Evolutionary conservation across 2,113 vertebrate species (phyloP), one percentile per base, ranked within the genome.

Genomic region (Leucosticte australis): DNA sequence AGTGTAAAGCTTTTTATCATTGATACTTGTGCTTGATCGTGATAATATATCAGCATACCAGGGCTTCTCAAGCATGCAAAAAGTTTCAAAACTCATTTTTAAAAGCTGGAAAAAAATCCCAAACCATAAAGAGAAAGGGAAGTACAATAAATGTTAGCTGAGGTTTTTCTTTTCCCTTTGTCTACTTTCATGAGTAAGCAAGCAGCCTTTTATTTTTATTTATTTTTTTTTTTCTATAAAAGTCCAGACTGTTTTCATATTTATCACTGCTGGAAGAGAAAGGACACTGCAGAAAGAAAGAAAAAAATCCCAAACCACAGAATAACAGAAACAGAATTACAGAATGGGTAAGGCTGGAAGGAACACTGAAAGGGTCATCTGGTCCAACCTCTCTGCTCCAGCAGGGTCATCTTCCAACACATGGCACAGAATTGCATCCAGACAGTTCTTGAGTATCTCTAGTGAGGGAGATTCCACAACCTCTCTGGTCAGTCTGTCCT

Each of bases 391-490:
- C 12, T 39, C 47, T 55, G n/a, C 10, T 39, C 41, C 62, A 23
- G 39, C 13, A 55, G 13, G 46, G n/a, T 47, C 30, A 26, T 63
- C 12, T 37, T 30, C 17, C 6, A n/a, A 26, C 30, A 30, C 30
- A 15, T 14, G 26, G 20, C 20, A 24, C 15, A 47, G 20, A 19
- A 55, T 21, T 87, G n/a, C 19, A 55, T 24, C 16, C 41, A 55
- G 10, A 20, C 0, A 0, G 9, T 47, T 79, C 20, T 35, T n/a
- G 13, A 63, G 9, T 21, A 39, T 41, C 19, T 63, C 56, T 19
- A 10, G 13, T 21, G 10, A 78, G 15, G 19, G n/a, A 41, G 19
- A 24, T 16, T 14, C 20, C 39, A 39, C 19, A 62, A 2, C 10
- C 13, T 70, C 41, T 70, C n/a, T 70, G n/a, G 15, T 28, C 19